These are phyloP conservation scores for Nomada ruficornis DNA, from an alignment of 2,888 invertebrate species.

Conservation along the genomic window DNA sequence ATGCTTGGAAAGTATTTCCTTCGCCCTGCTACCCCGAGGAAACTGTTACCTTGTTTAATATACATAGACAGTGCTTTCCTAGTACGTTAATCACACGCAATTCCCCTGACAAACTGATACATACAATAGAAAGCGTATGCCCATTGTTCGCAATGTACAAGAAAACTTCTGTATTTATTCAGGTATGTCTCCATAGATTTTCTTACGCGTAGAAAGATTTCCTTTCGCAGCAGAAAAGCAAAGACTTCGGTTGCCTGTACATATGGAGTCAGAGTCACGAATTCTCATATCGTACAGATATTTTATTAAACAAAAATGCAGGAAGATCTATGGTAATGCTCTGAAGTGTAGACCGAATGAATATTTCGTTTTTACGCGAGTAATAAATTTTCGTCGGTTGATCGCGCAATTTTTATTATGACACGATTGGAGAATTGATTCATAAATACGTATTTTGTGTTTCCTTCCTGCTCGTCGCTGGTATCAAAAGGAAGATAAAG, in stretches of 20 bases:
- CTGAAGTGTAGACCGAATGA: too few relatives aligned
- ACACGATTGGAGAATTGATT: too few relatives aligned
- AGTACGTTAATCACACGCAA: conserved; percentile 54
- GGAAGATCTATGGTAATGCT: too few relatives aligned
- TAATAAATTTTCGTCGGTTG: too few relatives aligned
- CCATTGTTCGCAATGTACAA: conserved; percentile 45
- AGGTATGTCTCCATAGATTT: conserved; percentile 41
- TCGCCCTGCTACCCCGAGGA: conserved; percentile 1
- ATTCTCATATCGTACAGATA: not conserved
- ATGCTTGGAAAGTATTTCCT: conserved; percentile 8
- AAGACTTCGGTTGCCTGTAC: not conserved
- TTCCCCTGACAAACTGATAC: conserved; percentile 47
- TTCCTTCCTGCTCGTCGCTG: too few relatives aligned
- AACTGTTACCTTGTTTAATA: conserved; percentile 26
- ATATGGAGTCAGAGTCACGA: not conserved
- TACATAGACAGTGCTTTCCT: not conserved
- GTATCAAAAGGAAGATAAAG: too few relatives aligned
- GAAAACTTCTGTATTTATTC: conserved; percentile 48
- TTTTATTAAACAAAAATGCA: not conserved
- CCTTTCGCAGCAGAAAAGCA: conserved; percentile 12
- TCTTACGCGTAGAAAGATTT: not conserved
- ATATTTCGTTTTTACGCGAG: too few relatives aligned
- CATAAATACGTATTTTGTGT: too few relatives aligned
- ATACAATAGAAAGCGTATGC: conserved; percentile 56
- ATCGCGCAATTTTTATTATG: too few relatives aligned